A percentile compares a stretch with the other conserved stretches of the same genome.
Conservation (phyloP, 2,797 vertebrate genomes). For the Todus mexicanus region DNA sequence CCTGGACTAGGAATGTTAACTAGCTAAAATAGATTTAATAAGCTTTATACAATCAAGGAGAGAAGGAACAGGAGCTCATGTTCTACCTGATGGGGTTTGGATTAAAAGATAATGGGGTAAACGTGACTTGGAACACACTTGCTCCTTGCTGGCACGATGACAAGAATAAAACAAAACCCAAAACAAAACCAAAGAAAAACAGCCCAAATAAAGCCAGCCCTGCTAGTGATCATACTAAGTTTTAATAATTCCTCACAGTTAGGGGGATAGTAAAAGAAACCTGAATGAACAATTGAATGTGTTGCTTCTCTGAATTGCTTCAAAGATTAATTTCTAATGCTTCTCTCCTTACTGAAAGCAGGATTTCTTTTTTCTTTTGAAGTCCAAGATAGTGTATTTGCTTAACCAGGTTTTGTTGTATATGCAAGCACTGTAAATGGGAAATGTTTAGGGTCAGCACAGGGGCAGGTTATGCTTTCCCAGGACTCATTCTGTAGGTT, state of each 20-base stretch:
- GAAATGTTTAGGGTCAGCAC: background rate
- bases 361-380: background rate
- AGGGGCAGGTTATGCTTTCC: background rate
- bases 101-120: background rate
- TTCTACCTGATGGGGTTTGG: background rate
- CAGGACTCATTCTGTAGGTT: background rate
- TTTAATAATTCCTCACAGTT: background rate
- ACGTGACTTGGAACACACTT: background rate
- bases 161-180: too few species aligned
- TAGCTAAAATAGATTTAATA: background rate
- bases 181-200: too few species aligned
- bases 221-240: background rate
- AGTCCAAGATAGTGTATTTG: background rate
- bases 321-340: background rate
- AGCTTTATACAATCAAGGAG: background rate
- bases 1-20: background rate
- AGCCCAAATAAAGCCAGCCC: background rate
- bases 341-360: background rate
- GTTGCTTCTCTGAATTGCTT: background rate
- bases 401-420: background rate
- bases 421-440: background rate
- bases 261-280: background rate
- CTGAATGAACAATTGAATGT: background rate
- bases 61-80: background rate
- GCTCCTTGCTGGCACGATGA: background rate